Evolutionary conservation across 2,888 invertebrate species (phyloP), one percentile per base, ranked within the genome.

Genomic region (Abscondita cerata): DNA sequence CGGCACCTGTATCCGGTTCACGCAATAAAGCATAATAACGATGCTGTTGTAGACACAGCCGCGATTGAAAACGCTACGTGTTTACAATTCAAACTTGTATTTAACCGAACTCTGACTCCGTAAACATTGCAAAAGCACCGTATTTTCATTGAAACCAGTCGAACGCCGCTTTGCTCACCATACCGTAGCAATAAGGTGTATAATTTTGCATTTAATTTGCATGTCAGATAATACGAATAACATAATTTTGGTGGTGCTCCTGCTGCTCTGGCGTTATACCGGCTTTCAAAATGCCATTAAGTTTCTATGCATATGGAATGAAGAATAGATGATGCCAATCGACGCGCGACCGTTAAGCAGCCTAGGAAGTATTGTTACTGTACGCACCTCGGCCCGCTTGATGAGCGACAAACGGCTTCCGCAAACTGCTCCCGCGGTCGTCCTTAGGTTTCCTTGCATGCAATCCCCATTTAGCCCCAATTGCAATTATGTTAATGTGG

Each of bases 191-290:
- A 78, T 78, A 78, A 79, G 78, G 76, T 78, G 78, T 79, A 78
- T 79, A 79, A 79, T 80, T 79, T 79, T 79, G 78, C 78, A 79
- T 79, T 76, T 76, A 77, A 80, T 79, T 79, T 79, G 78, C 79
- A 79, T 80, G 74, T 73, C 74, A 77, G 77, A 79, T 79, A 78
- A 79, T 78, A 78, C 74, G 77, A 76, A 79, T 78, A 76, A 76
- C 73, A 77, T 77, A 76, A 78, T 80, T 79, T 78, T 78, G 78
- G 75, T 75, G 72, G 75, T 73, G 75, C 25, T 25, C 25, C 25
- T 25, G 25, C 25, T 25, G 25, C 25, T 74, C 75, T 69, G 66
- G 75, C 76, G 76, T 78, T 77, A 76, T 75, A 76, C 75, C 75
- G 72, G 74, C 74, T 72, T 78, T 77, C 77, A 77, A 78, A 78